Evolutionary conservation across 2,113 vertebrate species (phyloP), one percentile per base, ranked within the genome.

Genomic region (Calidris pygmaea): DNA sequence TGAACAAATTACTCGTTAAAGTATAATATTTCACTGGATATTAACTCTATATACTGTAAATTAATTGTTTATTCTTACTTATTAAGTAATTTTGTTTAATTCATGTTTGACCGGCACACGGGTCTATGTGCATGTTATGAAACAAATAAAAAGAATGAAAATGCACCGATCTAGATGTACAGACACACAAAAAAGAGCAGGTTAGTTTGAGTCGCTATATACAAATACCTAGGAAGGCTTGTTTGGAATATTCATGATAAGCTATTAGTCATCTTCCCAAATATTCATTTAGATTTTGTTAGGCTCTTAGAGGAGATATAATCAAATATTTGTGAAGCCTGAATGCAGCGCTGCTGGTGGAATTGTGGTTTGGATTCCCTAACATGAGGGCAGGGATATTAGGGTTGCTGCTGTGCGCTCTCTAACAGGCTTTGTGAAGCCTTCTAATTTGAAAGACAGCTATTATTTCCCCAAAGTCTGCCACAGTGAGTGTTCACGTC

Each of bases 221-320:
- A 74, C 60, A 91, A 91, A 93, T 71, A 80, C 72, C 47, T 48
- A 20, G 76, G 45, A 94, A 72, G 32, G 39, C 55, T 91, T 71
- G 58, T 12, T 87, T 93, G 86, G 90, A 96, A 94, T 95, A 94
- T 87, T 93, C 84, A 89, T 70, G 67, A 67, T 7, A 37, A 85
- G 55, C 53, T 66, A 78, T 90, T 91, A 86, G 89, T 92, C 90
- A 85, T 45, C 92, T 85, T 68, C 78, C 85, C 92, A 95, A 94
- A 91, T 86, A 93, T 55, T 96, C 88, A 87, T 96, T 95, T 93
- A 39, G 68, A 93, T 92, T 93, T 94, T 93, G 72, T 73, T 77
- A 68, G 59, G 55, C 59, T 93, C 74, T 86, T 83, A 52, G 89
- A 95, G 72, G 81, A 96, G 92, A 53, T 85, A 72, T 52, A 92